These are phyloP conservation scores for Muschampia plurimacula DNA, from an alignment of 2,888 invertebrate species.

Conservation along the genomic window DNA sequence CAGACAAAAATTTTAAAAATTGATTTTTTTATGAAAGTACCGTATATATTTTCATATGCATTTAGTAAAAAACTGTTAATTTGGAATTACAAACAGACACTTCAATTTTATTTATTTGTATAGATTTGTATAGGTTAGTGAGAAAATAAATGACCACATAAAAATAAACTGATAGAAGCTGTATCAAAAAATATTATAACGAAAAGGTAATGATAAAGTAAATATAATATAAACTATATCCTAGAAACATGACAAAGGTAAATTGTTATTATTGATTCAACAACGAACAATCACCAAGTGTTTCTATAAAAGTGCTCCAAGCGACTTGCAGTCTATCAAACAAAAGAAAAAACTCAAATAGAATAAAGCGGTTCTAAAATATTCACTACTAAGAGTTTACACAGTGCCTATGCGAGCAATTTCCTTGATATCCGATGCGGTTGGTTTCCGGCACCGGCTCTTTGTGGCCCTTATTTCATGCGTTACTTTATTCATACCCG, in stretches of 20 bases:
- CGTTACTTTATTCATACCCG: slow-evolving; percentile 35
- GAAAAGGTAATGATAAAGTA: too few relatives aligned
- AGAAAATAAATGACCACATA: too few relatives aligned
- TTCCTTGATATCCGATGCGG: slow-evolving; percentile 31
- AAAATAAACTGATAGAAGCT: too few relatives aligned
- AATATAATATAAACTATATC: too few relatives aligned
- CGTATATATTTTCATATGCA: too few relatives aligned
- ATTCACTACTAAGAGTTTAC: slow-evolving; percentile 30
- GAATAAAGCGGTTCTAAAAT: slow-evolving; percentile 26
- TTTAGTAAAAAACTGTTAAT: too few relatives aligned
- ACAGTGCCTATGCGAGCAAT: slow-evolving; percentile 33
- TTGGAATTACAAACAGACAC: too few relatives aligned
- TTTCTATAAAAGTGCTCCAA: neutral
- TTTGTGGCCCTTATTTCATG: slow-evolving; percentile 34
- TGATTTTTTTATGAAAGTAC: too few relatives aligned
- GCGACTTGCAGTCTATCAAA: slow-evolving; percentile 3
- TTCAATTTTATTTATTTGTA: too few relatives aligned
- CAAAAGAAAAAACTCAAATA: slow-evolving; percentile 23
- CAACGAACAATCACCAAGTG: neutral
- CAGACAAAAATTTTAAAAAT: too few relatives aligned
- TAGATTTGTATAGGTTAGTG: too few relatives aligned
- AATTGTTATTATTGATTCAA: neutral
- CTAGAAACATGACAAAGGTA: neutral
- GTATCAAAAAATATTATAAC: too few relatives aligned
- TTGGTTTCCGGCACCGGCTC: slow-evolving; percentile 19